phyloP scores from a whole-genome alignment of 2,888 invertebrate species.

The Mythimna albipuncta region DNA sequence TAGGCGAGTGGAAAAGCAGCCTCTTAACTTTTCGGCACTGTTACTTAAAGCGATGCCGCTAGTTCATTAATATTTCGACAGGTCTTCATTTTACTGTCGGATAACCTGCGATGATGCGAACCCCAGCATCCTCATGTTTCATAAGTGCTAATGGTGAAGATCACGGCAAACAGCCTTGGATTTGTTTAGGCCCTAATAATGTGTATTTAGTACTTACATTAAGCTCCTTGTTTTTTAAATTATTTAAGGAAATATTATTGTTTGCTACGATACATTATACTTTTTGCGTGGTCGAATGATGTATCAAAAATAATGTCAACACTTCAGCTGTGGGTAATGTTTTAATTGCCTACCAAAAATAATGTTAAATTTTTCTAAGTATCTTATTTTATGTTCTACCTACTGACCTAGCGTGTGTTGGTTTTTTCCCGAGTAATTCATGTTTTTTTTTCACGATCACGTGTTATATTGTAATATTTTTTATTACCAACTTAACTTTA shows the following conservation, averaged over 20 bases:
- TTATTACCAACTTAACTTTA: constrained; percentile 23
- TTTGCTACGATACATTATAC: neutral
- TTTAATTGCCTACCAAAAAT: neutral
- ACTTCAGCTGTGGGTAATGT: neutral
- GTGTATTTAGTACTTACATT: constrained; percentile 25
- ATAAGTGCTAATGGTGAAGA: constrained; percentile 37
- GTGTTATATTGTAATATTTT: constrained; percentile 10
- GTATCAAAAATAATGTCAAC: constrained; percentile 3
- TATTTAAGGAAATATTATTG: neutral
- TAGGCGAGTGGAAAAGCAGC: no score
- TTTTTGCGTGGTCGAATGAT: constrained; percentile 14
- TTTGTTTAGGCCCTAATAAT: constrained; percentile 49
- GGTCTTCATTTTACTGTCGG: neutral
- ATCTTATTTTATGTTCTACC: neutral
- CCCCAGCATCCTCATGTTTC: neutral
- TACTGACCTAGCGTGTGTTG: constrained; percentile 4
- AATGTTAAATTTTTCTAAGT: neutral
- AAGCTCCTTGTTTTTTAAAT: constrained; percentile 7
- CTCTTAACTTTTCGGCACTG: no score
- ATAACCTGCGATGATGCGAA: neutral
- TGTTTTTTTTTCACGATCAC: neutral
- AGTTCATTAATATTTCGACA: neutral
- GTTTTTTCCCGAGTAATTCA: constrained; percentile 18
- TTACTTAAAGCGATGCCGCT: no score
- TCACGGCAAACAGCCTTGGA: constrained; percentile 19